Evolutionary conservation across 2,113 vertebrate species (phyloP), one percentile per base, ranked within the genome.

Genomic region (Daubentonia madagascariensis): DNA sequence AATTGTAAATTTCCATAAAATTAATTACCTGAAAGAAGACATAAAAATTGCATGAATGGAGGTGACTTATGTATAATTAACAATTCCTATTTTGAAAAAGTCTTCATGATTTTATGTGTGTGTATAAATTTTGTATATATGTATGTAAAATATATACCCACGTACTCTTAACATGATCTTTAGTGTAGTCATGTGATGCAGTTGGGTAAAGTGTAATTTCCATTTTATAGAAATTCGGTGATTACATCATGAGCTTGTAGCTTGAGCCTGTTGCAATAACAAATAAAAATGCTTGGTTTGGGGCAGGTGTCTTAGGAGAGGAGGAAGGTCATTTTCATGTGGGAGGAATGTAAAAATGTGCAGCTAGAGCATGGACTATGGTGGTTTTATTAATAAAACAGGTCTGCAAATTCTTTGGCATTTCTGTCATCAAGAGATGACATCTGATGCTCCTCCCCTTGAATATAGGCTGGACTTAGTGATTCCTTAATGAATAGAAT

Each of bases 1-100:
- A 4, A 52, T 85, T 84, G 13, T 22, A 72, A 76, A 95, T 93
- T 96, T 95, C 40, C 81, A 81, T 85, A 75, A 93, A 94, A 65
- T 75, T 93, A 90, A 95, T 94, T 79, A 96, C 50, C 35, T 90
- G 22, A 25, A 79, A 63, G 91, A 52, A 90, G 57, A 50, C 6
- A 96, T 72, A 88, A 88, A 90, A 96, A 25, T n/a, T 94, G 25
- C 43, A 89, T 35, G 32, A 88, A 35, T 91, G 14, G 52, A 87
- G 25, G 14, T 88, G 35, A 0, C 93, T 84, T 91, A 11, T 85
- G 40, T 61, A 67, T 76, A 86, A 89, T 76, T 50, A 89, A 79
- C 6, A 70, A 13, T 86, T 86, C 73, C 10, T 89, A 16, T 52
- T 95, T 83, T 50, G 17, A 54, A 83, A 91, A 95, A 37, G 4